These are phyloP conservation scores for Datnioides undecimradiatus DNA, from an alignment of 2,113 vertebrate genomes.

Conservation along the genomic window DNA sequence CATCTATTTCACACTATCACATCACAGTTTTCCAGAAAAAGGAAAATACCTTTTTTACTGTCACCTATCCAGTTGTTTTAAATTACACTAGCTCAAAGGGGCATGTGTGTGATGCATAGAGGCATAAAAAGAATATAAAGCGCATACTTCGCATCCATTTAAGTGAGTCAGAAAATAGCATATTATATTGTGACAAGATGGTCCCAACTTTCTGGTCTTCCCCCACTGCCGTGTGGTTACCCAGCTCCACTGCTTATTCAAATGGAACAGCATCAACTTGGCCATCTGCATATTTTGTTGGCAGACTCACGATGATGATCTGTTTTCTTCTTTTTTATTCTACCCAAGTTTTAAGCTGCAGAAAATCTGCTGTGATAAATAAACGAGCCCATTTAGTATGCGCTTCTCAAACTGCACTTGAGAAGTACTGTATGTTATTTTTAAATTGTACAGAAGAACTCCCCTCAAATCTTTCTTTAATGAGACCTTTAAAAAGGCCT, in stretches of 20 bases:
- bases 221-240: slow-evolving; percentile 18
- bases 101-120: slow-evolving; percentile 1
- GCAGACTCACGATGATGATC: slow-evolving; percentile 33
- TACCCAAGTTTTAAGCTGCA: slow-evolving; percentile 42
- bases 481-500: background rate
- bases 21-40: background rate
- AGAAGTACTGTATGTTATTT: background rate
- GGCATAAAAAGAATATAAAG: background rate
- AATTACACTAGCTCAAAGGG: background rate
- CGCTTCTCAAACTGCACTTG: slow-evolving; percentile 28
- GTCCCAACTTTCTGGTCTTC: slow-evolving; percentile 34
- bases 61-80: background rate
- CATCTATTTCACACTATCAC: background rate
- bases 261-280: slow-evolving; percentile 46
- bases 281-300: slow-evolving; percentile 47
- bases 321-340: slow-evolving; percentile 28
- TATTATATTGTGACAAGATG: slow-evolving; percentile 6
- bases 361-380: slow-evolving; percentile 35
- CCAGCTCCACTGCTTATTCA: slow-evolving; percentile 34
- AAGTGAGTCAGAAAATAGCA: slow-evolving; percentile 2
- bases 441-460: background rate
- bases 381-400: background rate
- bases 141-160: background rate
- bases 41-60: background rate
- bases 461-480: background rate